Percentiles rank a stretch among this genome's conserved stretches.
These are phyloP conservation scores for Xiphorhynchus erythropygius DNA, from an alignment of 2,797 vertebrate genomes.

Conservation along the genomic window DNA sequence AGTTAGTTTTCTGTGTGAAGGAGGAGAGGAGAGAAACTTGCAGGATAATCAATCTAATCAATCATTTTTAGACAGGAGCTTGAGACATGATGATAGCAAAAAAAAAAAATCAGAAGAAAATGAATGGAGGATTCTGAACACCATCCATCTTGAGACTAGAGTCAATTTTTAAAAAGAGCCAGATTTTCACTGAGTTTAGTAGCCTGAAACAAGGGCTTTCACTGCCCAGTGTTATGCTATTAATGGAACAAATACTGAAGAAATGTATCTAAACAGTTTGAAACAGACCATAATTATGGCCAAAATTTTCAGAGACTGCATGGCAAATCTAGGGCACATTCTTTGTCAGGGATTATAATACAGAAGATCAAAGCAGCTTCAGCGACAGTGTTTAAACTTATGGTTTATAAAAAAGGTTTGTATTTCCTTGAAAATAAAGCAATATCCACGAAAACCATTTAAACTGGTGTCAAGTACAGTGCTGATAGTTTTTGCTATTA, in stretches of 20 bases:
- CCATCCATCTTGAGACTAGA: neutral
- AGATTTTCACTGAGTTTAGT: neutral
- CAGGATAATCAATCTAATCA: neutral
- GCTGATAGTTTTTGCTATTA: neutral
- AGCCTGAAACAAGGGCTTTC: neutral
- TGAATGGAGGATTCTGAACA: neutral
- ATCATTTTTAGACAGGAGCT: neutral
- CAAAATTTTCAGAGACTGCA: neutral
- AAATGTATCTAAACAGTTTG: neutral
- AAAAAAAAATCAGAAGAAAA: neutral
- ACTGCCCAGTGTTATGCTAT: neutral
- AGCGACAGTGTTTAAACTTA: neutral
- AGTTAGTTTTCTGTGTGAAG: neutral
- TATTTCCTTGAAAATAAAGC: conserved; percentile 11
- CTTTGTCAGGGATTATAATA: neutral
- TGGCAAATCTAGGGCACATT: neutral
- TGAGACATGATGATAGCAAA: neutral
- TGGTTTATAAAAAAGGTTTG: neutral
- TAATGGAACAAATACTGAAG: neutral
- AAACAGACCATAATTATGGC: neutral
- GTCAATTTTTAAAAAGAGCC: neutral
- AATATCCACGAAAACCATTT: neutral
- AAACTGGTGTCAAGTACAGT: neutral
- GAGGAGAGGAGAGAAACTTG: neutral
- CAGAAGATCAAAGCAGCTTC: conserved; percentile 27